Percentiles rank a stretch among this genome's conserved stretches.
Conservation (phyloP, 2,797 vertebrate species). For the Rhabdophis nuchalis region DNA sequence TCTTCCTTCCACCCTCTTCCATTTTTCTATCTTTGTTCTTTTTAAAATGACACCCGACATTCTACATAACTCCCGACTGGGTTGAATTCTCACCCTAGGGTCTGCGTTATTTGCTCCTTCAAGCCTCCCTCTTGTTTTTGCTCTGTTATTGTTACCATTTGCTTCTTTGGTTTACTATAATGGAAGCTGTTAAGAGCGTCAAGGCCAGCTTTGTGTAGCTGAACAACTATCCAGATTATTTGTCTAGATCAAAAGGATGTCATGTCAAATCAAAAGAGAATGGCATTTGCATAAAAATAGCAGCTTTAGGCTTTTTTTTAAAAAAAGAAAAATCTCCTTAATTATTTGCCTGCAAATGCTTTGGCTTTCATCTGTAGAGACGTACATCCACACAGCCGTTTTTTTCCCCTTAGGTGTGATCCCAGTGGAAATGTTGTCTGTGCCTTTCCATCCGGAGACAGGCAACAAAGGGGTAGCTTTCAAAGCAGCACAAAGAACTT, state of each 20-base stretch:
- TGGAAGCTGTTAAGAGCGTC: neutral
- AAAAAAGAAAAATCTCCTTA: neutral
- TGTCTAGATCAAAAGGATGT: neutral
- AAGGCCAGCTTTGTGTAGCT: neutral
- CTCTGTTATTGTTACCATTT: neutral
- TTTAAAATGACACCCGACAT: neutral
- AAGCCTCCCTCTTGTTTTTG: neutral
- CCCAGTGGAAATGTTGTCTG: neutral
- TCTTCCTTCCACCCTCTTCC: neutral
- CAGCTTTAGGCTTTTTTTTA: neutral
- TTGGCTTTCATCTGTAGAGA: neutral
- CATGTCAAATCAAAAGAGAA: neutral
- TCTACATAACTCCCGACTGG: neutral
- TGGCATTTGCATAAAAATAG: neutral
- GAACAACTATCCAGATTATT: neutral
- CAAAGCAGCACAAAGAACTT: neutral
- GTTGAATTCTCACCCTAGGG: neutral
- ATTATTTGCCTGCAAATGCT: neutral
- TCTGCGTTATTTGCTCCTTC: neutral
- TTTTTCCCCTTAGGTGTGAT: neutral
- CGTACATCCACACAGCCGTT: neutral
- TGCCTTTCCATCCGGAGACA: neutral
- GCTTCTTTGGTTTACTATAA: neutral
- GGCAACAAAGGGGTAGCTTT: neutral
- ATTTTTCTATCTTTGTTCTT: neutral